Percentiles rank a stretch among this genome's conserved stretches.
Evolutionary conservation across 2,113 vertebrate genomes (phyloP).

Genomic region (Suricata suricatta): DNA sequence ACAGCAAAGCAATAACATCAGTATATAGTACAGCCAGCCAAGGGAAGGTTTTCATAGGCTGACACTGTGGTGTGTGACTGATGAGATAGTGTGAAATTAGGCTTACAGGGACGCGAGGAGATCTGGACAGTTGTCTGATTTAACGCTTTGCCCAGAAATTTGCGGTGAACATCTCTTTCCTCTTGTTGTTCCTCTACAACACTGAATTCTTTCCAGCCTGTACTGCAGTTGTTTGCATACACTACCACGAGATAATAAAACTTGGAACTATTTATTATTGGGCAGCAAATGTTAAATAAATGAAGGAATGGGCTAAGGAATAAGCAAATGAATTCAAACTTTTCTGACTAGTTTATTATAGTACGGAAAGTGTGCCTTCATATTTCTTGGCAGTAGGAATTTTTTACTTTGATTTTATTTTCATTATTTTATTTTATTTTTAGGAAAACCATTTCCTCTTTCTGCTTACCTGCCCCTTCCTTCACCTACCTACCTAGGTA

Average conservation of each 20-base stretch:
- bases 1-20: neutral
- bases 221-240: neutral
- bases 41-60: neutral
- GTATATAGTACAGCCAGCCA: neutral
- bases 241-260: neutral
- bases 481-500: neutral
- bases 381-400: neutral
- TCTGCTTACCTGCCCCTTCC: neutral
- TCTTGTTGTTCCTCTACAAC: neutral
- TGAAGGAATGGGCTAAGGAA: neutral
- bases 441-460: neutral
- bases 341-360: neutral
- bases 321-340: neutral
- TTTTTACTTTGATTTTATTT: neutral
- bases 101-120: neutral
- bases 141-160: neutral
- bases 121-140: neutral
- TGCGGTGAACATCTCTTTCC: neutral
- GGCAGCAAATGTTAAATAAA: neutral
- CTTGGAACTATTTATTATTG: neutral
- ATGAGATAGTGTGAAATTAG: neutral
- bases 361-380: neutral
- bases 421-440: slow-evolving; percentile 2
- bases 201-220: neutral
- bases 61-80: neutral